Conservation (phyloP, 1,140 invertebrate species). For the Ips nitidus region DNA sequence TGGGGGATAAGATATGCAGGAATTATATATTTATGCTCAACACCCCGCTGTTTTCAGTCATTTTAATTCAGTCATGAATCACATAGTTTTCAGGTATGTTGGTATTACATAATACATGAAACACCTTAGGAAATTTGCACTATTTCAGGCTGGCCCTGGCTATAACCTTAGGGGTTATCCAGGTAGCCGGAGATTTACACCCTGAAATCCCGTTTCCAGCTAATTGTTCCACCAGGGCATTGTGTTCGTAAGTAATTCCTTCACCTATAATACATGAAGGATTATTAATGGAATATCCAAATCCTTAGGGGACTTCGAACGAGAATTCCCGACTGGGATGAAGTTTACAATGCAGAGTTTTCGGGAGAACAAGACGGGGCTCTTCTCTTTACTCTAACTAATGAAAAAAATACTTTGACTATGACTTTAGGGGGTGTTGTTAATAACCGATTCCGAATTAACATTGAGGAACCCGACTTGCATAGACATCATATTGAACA, state of each 20-base stretch:
- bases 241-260: constrained; percentile 17
- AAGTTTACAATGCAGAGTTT: background rate
- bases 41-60: no score
- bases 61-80: no score
- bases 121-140: no score
- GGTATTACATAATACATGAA: no score
- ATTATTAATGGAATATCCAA: no score
- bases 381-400: background rate
- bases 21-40: no score
- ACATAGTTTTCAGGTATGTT: no score
- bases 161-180: no score
- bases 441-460: constrained; percentile 28
- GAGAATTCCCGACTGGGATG: background rate
- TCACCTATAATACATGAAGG: no score
- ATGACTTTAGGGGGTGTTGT: constrained; percentile 11
- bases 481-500: constrained; percentile 30
- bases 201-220: background rate
- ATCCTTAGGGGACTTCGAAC: background rate
- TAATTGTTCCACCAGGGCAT: constrained; percentile 1
- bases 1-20: no score
- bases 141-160: no score
- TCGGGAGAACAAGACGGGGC: background rate
- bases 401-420: background rate
- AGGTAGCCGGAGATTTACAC: no score
- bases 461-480: constrained; percentile 29